Percentiles rank a stretch among this genome's conserved stretches.
These are phyloP conservation scores for Gallinago paraguaiae DNA, from an alignment of 2,113 vertebrate species.

Conservation along the genomic window DNA sequence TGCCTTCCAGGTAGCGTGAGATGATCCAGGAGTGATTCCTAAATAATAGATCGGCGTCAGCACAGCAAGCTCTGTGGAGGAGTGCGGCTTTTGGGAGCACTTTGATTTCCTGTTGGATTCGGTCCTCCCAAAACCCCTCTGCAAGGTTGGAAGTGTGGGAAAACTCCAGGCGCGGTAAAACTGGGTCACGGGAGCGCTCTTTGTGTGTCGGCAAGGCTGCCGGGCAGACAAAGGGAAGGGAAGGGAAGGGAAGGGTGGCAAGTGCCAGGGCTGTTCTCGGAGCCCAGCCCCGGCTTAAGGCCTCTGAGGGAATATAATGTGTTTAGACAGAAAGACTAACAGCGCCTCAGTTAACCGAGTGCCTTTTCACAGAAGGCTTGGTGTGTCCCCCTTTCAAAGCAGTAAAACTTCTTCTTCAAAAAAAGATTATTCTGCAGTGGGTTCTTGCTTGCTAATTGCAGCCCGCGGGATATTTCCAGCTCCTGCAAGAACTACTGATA, in stretches of 20 bases:
- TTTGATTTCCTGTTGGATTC: neutral
- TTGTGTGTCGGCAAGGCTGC: neutral
- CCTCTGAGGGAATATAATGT: neutral
- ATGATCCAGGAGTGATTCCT: neutral
- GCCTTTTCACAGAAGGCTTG: neutral
- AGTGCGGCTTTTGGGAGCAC: neutral
- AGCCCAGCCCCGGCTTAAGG: neutral
- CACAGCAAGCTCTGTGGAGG: neutral
- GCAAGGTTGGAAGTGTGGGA: constrained; percentile 1
- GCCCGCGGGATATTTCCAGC: neutral
- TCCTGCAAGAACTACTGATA: neutral
- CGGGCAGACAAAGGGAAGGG: neutral
- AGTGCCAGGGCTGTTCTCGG: neutral
- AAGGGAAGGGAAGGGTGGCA: neutral
- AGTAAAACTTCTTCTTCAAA: neutral
- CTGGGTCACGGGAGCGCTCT: neutral
- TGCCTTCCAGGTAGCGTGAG: neutral
- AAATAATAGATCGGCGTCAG: neutral
- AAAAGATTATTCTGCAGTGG: neutral
- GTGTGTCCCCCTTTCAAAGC: neutral
- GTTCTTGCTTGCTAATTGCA: neutral
- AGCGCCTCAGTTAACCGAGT: neutral
- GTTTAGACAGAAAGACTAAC: constrained; percentile 9
- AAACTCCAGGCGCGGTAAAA: neutral
- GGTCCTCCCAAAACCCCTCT: neutral